These are phyloP conservation scores for Upupa epops DNA, from an alignment of 2,113 vertebrate genomes.

Conservation along the genomic window DNA sequence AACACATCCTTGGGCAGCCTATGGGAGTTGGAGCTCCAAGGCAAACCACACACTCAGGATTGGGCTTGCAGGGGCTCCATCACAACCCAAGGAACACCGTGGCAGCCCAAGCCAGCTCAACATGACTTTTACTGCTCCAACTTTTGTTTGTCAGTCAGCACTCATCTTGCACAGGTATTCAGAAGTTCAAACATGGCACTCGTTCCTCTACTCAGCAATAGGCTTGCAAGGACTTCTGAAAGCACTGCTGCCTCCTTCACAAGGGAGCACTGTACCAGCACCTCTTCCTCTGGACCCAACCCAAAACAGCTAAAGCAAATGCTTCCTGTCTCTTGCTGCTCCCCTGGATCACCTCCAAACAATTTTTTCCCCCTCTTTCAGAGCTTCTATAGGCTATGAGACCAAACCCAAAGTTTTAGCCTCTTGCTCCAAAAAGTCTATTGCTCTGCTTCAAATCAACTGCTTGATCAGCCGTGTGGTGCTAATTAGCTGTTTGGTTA, in stretches of 20 bases:
- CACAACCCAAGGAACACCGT: neutral
- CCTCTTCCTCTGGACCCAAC: neutral
- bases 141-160: neutral
- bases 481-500: neutral
- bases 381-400: neutral
- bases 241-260: neutral
- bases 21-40: neutral
- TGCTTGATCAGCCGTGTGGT: neutral
- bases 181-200: neutral
- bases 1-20: neutral
- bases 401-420: neutral
- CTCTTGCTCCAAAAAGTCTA: neutral
- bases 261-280: neutral
- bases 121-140: neutral
- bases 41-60: accelerated
- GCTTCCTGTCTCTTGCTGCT: neutral
- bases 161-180: neutral
- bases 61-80: neutral
- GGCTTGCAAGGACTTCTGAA: neutral
- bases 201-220: neutral
- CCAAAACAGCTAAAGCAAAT: neutral
- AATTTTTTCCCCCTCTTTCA: neutral
- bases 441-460: neutral
- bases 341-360: neutral
- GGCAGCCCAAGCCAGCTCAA: neutral